These are phyloP conservation scores for Progne subis DNA, from an alignment of 2,113 vertebrate genomes.

Conservation along the genomic window DNA sequence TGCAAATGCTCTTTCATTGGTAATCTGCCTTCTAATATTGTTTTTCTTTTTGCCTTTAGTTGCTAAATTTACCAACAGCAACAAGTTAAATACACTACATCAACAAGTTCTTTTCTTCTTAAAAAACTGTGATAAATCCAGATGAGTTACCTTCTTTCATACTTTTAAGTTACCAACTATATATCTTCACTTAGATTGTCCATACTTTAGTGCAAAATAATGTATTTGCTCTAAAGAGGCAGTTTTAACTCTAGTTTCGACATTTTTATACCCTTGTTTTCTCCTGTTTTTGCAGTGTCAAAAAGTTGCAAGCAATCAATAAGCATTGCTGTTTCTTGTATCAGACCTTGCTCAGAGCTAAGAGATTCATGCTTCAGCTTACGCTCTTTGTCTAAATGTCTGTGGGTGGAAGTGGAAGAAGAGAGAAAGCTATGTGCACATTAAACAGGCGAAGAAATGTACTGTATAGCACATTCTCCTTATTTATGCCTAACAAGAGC, in stretches of 20 bases:
- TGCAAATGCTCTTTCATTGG: background rate
- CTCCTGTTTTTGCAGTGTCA: background rate
- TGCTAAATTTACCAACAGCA: background rate
- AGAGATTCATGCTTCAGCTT: background rate
- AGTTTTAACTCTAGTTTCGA: background rate
- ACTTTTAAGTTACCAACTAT: background rate
- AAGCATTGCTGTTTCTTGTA: background rate
- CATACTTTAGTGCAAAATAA: background rate
- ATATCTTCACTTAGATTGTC: background rate
- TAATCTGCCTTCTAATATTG: background rate
- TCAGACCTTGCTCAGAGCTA: background rate
- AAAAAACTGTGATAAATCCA: background rate
- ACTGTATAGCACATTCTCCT: background rate
- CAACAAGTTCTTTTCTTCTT: background rate
- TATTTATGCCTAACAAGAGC: constrained; percentile 50
- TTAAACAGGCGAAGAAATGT: background rate
- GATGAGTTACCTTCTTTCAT: background rate
- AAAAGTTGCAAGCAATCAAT: constrained; percentile 14
- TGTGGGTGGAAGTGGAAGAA: background rate
- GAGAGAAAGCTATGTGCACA: background rate
- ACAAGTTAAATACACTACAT: background rate
- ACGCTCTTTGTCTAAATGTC: background rate
- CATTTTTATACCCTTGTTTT: background rate
- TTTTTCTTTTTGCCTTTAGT: background rate
- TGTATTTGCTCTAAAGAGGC: background rate